Evolutionary conservation across 2,888 invertebrate genomes (phyloP).

Genomic region (Philhelius pedissequus): DNA sequence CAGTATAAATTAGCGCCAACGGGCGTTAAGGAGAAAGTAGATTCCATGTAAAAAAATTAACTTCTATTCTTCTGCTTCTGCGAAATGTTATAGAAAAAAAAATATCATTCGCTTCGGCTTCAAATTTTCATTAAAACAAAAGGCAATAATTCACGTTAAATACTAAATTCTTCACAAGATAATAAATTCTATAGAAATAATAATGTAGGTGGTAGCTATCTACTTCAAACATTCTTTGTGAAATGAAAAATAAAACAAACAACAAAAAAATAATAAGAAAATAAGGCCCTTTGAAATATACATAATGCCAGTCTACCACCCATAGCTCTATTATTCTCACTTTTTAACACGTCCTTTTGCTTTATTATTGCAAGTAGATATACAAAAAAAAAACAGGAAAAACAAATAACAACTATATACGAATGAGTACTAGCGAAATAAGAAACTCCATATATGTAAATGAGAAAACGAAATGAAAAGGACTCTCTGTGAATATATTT

Average conservation of each 20-base stretch:
- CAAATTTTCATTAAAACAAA: neutral
- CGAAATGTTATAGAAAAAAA: neutral
- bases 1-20: neutral
- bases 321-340: conserved; percentile 28
- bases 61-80: too few relatives aligned
- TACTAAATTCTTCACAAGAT: neutral
- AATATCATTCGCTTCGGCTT: neutral
- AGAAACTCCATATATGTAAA: conserved; percentile 34
- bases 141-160: neutral
- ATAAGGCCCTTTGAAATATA: conserved; percentile 3
- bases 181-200: neutral
- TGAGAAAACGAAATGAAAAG: conserved; percentile 29
- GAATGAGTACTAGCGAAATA: neutral
- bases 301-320: conserved; percentile 24
- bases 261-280: neutral
- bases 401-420: neutral
- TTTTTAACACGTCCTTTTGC: conserved; percentile 22
- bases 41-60: too few relatives aligned
- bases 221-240: neutral
- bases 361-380: neutral
- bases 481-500: neutral
- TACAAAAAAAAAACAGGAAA: conserved; percentile 9
- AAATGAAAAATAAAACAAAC: neutral
- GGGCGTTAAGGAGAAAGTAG: too few relatives aligned
- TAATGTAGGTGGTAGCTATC: neutral